A percentile compares a stretch with the other conserved stretches of the same genome.
Evolutionary conservation across 2,797 vertebrate species (phyloP).

Genomic region (Eupleurogrammus muticus): DNA sequence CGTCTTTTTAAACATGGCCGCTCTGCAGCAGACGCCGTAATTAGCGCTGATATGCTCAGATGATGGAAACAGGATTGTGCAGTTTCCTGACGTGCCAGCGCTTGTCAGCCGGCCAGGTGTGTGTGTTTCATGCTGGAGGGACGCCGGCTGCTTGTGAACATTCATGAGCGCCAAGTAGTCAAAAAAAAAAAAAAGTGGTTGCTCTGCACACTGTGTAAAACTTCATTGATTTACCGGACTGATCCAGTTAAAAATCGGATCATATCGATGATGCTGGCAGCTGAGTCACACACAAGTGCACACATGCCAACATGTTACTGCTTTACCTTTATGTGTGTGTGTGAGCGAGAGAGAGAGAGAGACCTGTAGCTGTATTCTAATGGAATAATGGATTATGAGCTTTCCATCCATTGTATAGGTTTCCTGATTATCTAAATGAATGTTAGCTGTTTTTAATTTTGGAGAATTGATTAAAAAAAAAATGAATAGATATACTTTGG

Average conservation of each 20-base stretch:
- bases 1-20: no score
- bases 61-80: no score
- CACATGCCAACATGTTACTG: neutral
- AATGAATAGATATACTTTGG: neutral
- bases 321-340: neutral
- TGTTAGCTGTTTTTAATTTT: neutral
- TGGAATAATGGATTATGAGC: neutral
- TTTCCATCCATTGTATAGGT: no score
- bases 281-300: neutral
- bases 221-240: slow-evolving; percentile 24
- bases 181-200: no score
- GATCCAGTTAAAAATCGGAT: slow-evolving; percentile 2
- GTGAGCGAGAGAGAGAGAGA: no score
- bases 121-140: no score
- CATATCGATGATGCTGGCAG: no score
- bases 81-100: neutral
- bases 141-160: slow-evolving; percentile 10
- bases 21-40: no score
- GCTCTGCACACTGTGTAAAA: neutral
- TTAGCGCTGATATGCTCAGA: no score
- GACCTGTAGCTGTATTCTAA: neutral
- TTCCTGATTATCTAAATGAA: no score
- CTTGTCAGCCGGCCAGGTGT: neutral
- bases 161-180: slow-evolving; percentile 4
- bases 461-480: no score